phyloP scores from a whole-genome alignment of 2,888 invertebrate genomes.

The Ecdyonurus torrentis region DNA sequence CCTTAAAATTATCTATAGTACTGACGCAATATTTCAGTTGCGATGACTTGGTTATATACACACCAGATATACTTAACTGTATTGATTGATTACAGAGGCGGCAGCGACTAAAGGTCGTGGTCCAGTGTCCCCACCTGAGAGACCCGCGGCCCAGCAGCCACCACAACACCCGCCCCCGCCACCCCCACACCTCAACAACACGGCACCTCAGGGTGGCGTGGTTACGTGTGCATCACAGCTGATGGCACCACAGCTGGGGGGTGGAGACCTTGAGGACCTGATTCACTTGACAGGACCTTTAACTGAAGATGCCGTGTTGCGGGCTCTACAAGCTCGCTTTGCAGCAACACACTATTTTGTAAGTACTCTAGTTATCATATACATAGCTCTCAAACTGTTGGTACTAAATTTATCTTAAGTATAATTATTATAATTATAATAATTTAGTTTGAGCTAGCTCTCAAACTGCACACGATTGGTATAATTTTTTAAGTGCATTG shows the following conservation, averaged over 20 bases:
- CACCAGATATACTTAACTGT: too few relatives aligned
- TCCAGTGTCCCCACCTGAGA: conserved; percentile 18
- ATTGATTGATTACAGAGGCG: conserved; percentile 2
- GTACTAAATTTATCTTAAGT: too few relatives aligned
- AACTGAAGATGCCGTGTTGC: conserved; percentile 85
- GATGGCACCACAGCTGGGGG: conserved; percentile 19
- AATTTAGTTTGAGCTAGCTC: too few relatives aligned
- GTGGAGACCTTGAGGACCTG: conserved; percentile 62
- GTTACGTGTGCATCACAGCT: conserved; percentile 8
- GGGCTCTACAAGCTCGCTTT: conserved; percentile 80
- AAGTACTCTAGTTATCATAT: conserved; percentile 29
- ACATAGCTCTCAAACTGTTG: too few relatives aligned
- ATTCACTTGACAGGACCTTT: conserved; percentile 84
- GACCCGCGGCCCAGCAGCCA: conserved; percentile 14
- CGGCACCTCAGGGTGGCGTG: not conserved
- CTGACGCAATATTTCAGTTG: too few relatives aligned
- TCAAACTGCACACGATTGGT: too few relatives aligned
- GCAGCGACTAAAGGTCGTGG: conserved; percentile 5
- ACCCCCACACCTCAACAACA: conserved; percentile 9
- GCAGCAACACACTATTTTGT: conserved; percentile 75
- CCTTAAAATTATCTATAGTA: too few relatives aligned
- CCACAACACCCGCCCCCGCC: conserved; percentile 13
- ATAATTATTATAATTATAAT: too few relatives aligned
- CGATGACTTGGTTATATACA: too few relatives aligned
- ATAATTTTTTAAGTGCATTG: too few relatives aligned